Conservation (phyloP, 2,888 invertebrate genomes). For the Pheosia gnoma region DNA sequence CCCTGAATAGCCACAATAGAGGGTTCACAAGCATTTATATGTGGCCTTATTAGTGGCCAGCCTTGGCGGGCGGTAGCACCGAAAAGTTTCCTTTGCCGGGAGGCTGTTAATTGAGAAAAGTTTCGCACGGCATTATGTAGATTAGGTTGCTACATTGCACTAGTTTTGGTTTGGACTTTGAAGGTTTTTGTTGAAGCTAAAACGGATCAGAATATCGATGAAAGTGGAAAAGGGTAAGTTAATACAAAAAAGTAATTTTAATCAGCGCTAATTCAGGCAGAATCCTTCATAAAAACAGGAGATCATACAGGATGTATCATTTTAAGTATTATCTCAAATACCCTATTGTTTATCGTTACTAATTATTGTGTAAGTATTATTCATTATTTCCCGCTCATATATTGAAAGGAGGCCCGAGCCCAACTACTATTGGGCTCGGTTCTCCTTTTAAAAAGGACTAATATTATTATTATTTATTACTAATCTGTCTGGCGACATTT, state of each 20-base stretch:
- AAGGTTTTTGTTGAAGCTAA: not conserved
- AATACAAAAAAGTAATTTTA: not conserved
- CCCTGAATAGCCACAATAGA: conserved; percentile 68
- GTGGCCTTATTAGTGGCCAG: conserved; percentile 74
- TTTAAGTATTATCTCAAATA: too few relatives aligned
- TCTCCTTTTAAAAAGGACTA: too few relatives aligned
- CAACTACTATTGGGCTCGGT: too few relatives aligned
- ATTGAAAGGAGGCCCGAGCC: too few relatives aligned
- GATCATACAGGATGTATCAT: too few relatives aligned
- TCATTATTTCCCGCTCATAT: too few relatives aligned
- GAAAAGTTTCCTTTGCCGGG: conserved; percentile 72
- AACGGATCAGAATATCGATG: not conserved
- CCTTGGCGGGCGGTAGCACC: conserved; percentile 66
- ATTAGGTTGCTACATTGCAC: conserved; percentile 50
- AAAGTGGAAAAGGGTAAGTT: not conserved
- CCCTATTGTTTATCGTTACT: too few relatives aligned
- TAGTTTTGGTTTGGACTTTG: not conserved
- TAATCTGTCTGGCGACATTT: too few relatives aligned
- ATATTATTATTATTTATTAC: too few relatives aligned
- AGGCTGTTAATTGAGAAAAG: conserved; percentile 71
- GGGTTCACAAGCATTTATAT: conserved; percentile 78
- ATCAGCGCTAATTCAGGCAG: too few relatives aligned
- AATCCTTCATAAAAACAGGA: too few relatives aligned
- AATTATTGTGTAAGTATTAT: too few relatives aligned
- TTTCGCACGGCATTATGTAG: conserved; percentile 73